phyloP scores from a whole-genome alignment of 2,113 vertebrate species.

The Colinus virginianus region DNA sequence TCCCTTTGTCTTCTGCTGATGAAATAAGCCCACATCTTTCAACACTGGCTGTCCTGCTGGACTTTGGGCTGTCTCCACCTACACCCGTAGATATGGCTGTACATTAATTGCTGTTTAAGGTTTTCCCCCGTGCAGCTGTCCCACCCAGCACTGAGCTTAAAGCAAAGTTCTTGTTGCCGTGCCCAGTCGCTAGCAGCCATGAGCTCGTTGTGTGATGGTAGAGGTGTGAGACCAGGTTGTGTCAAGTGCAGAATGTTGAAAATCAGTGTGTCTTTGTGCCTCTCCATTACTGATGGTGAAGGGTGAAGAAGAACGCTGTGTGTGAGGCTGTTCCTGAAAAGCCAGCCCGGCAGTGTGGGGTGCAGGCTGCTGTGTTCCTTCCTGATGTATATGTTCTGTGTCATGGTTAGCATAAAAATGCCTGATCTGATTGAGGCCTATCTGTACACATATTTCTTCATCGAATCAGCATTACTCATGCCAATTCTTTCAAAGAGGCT shows the following conservation, averaged over 20 bases:
- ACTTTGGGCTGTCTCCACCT: not conserved
- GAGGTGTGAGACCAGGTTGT: not conserved
- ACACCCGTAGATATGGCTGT: not conserved
- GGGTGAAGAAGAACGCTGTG: not conserved
- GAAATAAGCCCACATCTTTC: not conserved
- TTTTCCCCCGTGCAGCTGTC: fast-evolving
- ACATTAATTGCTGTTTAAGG: not conserved
- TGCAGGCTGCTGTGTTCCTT: not conserved
- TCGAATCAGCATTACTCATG: not conserved
- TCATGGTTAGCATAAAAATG: not conserved
- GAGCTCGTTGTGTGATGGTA: not conserved
- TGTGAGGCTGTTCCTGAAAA: not conserved
- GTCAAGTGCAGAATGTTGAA: conserved; percentile 37
- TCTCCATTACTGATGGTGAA: not conserved
- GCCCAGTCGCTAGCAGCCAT: not conserved
- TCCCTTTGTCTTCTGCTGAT: not conserved
- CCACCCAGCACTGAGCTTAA: not conserved
- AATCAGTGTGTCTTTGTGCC: conserved; percentile 14
- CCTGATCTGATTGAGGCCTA: not conserved
- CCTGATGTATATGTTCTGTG: not conserved
- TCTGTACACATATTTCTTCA: not conserved
- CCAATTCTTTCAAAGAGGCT: not conserved
- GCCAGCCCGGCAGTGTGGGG: not conserved
- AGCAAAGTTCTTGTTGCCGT: not conserved
- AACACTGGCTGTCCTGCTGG: not conserved